Evolutionary conservation across 2,888 invertebrate species (phyloP).

Genomic region (Hydropsyche betteni): DNA sequence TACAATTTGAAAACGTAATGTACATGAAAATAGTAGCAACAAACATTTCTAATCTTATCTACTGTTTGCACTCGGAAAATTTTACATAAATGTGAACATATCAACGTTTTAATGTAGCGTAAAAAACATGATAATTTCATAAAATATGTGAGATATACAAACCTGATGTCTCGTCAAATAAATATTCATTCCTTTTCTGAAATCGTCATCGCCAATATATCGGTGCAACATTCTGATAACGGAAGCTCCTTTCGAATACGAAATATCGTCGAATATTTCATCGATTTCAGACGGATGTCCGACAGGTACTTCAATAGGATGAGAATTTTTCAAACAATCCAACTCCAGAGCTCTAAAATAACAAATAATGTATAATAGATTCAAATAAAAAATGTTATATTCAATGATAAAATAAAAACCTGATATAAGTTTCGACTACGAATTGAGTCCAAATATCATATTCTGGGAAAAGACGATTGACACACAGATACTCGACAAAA

Average conservation of each 20-base stretch:
- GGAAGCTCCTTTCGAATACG: conserved; percentile 95
- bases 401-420: conserved; percentile 55
- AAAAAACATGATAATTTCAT: too few species aligned
- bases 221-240: conserved; percentile 94
- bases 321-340: conserved; percentile 90
- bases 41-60: too few species aligned
- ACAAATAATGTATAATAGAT: not conserved
- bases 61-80: too few species aligned
- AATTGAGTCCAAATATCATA: conserved; percentile 98
- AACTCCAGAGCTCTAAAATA: conserved; percentile 78
- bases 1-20: not conserved
- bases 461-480: conserved; percentile 91
- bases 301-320: conserved; percentile 96
- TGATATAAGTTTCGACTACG: conserved; percentile 86
- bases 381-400: not conserved
- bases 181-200: conserved; percentile 89
- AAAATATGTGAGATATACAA: conserved; percentile 38
- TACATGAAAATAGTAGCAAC: too few species aligned
- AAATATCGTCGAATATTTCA: conserved; percentile 97
- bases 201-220: conserved; percentile 92
- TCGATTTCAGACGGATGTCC: conserved; percentile 95
- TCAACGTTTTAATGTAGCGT: too few species aligned
- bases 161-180: conserved; percentile 86
- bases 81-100: too few species aligned
- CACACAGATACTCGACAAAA: conserved; percentile 95